These are phyloP conservation scores for Ganaspis sp. DNA, from an alignment of 1,140 invertebrate species.

Conservation along the genomic window DNA sequence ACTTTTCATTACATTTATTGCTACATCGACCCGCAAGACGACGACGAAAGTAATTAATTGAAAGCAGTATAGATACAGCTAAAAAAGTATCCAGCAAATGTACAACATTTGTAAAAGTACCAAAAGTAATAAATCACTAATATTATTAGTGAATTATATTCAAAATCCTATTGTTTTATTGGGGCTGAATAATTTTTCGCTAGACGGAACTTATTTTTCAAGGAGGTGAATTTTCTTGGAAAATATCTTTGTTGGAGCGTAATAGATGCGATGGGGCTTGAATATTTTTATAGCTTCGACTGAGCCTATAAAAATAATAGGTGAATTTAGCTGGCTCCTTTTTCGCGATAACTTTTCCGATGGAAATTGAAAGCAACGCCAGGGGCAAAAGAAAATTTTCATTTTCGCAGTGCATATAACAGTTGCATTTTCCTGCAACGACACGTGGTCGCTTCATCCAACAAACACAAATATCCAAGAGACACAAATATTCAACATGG, in stretches of 20 bases:
- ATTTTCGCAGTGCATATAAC: not conserved
- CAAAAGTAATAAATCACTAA: too few species aligned
- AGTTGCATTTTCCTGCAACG: not conserved
- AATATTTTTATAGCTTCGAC: not conserved
- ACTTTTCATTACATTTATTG: not conserved
- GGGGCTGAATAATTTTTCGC: not conserved
- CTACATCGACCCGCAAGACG: not conserved
- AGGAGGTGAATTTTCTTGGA: not conserved
- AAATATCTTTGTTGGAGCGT: not conserved
- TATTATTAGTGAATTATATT: not conserved
- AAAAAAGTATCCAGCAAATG: too few species aligned
- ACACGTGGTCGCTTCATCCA: not conserved
- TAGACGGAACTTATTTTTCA: not conserved
- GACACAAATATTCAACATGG: not conserved
- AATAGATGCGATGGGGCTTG: not conserved
- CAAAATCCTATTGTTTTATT: not conserved
- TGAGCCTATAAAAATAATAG: not conserved
- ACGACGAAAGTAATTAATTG: not conserved
- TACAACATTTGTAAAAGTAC: too few species aligned
- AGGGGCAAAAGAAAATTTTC: not conserved
- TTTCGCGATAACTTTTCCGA: not conserved
- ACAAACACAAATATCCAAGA: not conserved
- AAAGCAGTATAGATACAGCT: too few species aligned
- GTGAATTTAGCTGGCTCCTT: not conserved
- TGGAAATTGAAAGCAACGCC: not conserved